Conservation (phyloP, 1,140 invertebrate species). For the Monochamus saltuarius region DNA sequence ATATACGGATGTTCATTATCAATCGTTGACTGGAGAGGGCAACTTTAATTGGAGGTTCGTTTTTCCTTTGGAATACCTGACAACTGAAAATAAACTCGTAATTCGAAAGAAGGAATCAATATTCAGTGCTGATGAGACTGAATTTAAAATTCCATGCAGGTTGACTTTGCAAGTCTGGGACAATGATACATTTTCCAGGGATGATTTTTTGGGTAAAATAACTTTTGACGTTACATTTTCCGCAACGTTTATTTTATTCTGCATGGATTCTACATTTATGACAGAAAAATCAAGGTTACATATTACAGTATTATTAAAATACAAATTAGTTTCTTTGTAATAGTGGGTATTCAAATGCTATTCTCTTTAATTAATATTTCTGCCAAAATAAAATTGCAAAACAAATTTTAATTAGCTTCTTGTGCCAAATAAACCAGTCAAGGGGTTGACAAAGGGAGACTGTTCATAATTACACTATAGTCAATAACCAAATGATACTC, state of each 20-base stretch:
- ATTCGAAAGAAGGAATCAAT: slow-evolving; percentile 57
- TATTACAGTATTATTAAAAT: no score
- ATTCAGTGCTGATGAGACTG: slow-evolving; percentile 65
- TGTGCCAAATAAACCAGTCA: no score
- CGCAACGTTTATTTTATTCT: neutral
- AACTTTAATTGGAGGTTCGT: slow-evolving; percentile 92
- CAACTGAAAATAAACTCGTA: slow-evolving; percentile 76
- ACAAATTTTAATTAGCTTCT: no score
- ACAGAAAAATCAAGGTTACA: no score
- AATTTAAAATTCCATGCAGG: slow-evolving; percentile 65
- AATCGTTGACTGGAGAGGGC: slow-evolving; percentile 76
- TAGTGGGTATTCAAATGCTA: no score
- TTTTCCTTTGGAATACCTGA: slow-evolving; percentile 77
- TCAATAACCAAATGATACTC: no score
- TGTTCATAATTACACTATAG: no score
- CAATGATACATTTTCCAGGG: slow-evolving; percentile 72
- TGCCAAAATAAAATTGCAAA: no score
- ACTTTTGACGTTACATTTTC: neutral
- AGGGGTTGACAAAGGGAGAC: no score
- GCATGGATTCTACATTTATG: neutral
- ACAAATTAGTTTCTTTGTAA: no score
- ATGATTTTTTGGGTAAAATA: slow-evolving; percentile 75
- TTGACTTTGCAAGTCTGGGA: slow-evolving; percentile 72
- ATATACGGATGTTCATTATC: slow-evolving; percentile 80
- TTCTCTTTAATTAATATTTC: no score